A percentile compares a stretch with the other conserved stretches of the same genome.
Conservation (phyloP, 2,888 invertebrate species). For the Pristionchus maxplancki region DNA sequence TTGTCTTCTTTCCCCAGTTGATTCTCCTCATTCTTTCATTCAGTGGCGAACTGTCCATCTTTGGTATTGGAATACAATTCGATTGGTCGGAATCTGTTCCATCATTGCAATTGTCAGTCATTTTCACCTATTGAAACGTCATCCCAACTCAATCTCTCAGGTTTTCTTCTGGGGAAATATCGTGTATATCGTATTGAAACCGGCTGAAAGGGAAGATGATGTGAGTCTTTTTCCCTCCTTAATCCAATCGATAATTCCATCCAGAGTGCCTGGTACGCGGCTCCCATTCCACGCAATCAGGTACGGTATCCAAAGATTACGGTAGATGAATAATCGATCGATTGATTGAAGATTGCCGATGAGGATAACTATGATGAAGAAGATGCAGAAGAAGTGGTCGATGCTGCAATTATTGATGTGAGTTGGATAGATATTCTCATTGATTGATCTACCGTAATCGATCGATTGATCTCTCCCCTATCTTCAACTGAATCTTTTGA, state of each 20-base stretch:
- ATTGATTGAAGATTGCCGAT: not conserved
- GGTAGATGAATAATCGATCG: not conserved
- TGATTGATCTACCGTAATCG: not conserved
- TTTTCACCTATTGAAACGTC: not conserved
- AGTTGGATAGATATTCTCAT: too few species aligned
- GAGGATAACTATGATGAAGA: not conserved
- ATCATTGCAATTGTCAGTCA: not conserved
- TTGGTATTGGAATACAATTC: not conserved
- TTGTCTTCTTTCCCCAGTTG: too few species aligned
- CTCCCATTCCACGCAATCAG: slow-evolving; percentile 2
- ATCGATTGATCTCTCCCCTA: too few species aligned
- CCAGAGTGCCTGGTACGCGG: slow-evolving; percentile 26
- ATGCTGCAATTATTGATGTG: not conserved
- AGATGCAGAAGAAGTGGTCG: not conserved
- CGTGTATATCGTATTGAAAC: not conserved
- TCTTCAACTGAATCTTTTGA: too few species aligned
- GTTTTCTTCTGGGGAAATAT: not conserved
- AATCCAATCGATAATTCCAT: not conserved
- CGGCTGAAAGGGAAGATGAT: not conserved
- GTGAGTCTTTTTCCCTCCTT: not conserved
- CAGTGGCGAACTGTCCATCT: not conserved
- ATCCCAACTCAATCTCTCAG: too few species aligned
- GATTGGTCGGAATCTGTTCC: not conserved
- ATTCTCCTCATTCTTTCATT: too few species aligned
- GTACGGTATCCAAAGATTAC: slow-evolving; percentile 6